These are phyloP conservation scores for Perca schrenkii DNA, from an alignment of 2,113 vertebrate genomes.

Conservation along the genomic window DNA sequence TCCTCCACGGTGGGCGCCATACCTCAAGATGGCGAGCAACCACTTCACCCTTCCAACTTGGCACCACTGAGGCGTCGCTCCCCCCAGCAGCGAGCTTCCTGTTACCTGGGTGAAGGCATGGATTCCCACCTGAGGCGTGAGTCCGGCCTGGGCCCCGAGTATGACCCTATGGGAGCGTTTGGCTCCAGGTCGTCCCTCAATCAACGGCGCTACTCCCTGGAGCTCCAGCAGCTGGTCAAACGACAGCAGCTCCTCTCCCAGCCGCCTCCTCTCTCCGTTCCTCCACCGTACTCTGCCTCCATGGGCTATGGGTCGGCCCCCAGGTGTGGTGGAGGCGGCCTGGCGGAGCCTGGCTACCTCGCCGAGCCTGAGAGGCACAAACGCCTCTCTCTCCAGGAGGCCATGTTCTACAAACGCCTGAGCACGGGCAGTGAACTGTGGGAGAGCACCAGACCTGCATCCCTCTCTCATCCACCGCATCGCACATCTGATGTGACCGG, in stretches of 20 bases:
- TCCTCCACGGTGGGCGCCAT: conserved; percentile 55
- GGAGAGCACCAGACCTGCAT: conserved; percentile 81
- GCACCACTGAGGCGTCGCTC: conserved; percentile 81
- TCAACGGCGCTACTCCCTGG: conserved; percentile 85
- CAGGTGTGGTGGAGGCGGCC: conserved; percentile 42
- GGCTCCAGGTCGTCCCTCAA: conserved; percentile 77
- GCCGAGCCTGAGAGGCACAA: conserved; percentile 86
- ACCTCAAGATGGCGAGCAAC: conserved; percentile 66
- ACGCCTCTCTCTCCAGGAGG: conserved; percentile 85
- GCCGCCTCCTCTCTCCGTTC: conserved; percentile 76
- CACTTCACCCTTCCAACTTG: conserved; percentile 69
- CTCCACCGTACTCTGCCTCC: conserved; percentile 66
- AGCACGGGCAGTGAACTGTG: conserved; percentile 85
- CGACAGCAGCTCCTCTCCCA: conserved; percentile 85
- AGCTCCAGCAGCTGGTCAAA: conserved; percentile 85
- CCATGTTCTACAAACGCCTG: conserved; percentile 84
- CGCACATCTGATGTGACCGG: conserved; percentile 70
- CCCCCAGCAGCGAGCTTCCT: conserved; percentile 80
- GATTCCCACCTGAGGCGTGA: conserved; percentile 79
- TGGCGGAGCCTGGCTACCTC: conserved; percentile 79
- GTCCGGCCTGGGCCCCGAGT: conserved; percentile 73
- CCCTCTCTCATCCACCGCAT: conserved; percentile 80
- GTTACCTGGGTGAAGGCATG: conserved; percentile 78
- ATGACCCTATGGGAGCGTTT: conserved; percentile 64
- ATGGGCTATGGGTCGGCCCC: conserved; percentile 61